These are phyloP conservation scores for Pseudomyrmex cubaensis DNA, from an alignment of 1,140 invertebrate species.

Conservation along the genomic window DNA sequence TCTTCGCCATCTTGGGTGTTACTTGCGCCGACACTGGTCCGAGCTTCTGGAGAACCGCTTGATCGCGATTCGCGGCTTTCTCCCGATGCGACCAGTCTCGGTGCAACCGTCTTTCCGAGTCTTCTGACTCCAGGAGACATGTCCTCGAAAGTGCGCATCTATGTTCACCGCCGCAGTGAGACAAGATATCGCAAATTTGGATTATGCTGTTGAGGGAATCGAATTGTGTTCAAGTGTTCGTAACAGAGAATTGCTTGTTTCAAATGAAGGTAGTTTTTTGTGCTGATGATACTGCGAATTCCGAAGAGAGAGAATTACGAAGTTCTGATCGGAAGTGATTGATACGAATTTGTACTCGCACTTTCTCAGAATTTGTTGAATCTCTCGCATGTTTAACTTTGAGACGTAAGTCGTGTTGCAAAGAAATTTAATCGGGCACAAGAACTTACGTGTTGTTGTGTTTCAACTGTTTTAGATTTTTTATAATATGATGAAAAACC, in stretches of 20 bases:
- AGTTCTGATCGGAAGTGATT: constrained; percentile 11
- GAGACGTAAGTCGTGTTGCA: too few species aligned
- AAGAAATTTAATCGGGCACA: too few species aligned
- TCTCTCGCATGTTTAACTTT: too few species aligned
- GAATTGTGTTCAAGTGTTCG: neutral
- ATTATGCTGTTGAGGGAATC: constrained; percentile 7
- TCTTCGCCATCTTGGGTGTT: too few species aligned
- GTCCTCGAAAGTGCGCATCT: constrained; percentile 11
- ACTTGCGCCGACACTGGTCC: constrained; percentile 32
- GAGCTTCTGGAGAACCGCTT: constrained; percentile 32
- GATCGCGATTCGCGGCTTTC: constrained; percentile 67
- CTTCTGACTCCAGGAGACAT: neutral
- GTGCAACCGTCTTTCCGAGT: constrained; percentile 65
- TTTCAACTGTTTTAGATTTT: too few species aligned
- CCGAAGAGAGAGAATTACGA: too few species aligned
- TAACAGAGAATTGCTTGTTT: neutral
- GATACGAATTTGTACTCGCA: neutral
- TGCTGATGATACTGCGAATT: neutral
- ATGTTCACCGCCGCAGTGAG: neutral
- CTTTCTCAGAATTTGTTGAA: too few species aligned
- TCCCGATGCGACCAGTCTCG: constrained; percentile 73
- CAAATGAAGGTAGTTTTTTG: constrained; percentile 9
- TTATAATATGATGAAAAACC: too few species aligned
- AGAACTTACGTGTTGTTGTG: too few species aligned
- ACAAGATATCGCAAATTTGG: neutral